Conservation (phyloP, 1,140 invertebrate genomes). For the Cydia strobilella region DNA sequence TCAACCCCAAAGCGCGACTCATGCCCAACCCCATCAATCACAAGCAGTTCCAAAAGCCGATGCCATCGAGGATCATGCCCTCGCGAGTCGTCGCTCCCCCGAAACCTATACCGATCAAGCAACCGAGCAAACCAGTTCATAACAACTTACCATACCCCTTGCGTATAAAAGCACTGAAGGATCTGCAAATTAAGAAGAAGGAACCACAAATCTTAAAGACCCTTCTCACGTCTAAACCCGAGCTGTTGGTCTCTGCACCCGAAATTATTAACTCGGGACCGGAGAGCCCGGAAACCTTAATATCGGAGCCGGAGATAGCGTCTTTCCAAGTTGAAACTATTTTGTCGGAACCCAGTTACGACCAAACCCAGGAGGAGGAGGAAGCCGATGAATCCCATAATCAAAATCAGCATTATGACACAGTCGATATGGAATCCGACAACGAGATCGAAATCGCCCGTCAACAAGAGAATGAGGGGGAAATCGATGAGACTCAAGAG, state of each 20-base stretch:
- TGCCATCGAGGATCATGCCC: constrained; percentile 58
- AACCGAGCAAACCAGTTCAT: constrained; percentile 50
- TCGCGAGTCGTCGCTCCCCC: constrained; percentile 58
- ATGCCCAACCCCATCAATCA: constrained; percentile 73
- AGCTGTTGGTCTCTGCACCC: constrained; percentile 72
- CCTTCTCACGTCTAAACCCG: constrained; percentile 69
- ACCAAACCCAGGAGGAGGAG: constrained; percentile 56
- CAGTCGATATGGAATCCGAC: constrained; percentile 73
- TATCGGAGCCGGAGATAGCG: constrained; percentile 77
- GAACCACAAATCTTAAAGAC: constrained; percentile 78
- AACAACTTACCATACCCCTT: constrained; percentile 74
- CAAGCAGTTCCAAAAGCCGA: constrained; percentile 67
- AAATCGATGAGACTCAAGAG: constrained; percentile 35
- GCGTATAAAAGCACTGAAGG: constrained; percentile 73
- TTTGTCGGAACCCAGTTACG: constrained; percentile 67
- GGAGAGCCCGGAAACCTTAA: constrained; percentile 76
- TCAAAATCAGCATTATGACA: constrained; percentile 69
- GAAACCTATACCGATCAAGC: constrained; percentile 68
- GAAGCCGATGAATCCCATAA: constrained; percentile 54
- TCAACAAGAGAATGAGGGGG: constrained; percentile 49
- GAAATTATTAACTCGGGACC: constrained; percentile 75
- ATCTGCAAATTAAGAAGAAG: constrained; percentile 76
- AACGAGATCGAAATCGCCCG: constrained; percentile 75
- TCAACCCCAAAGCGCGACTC: constrained; percentile 73
- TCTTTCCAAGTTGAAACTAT: constrained; percentile 78